Percentiles rank a stretch among this genome's conserved stretches.
Conservation (phyloP, 2,888 invertebrate genomes). For the Cyclophora albipunctata region DNA sequence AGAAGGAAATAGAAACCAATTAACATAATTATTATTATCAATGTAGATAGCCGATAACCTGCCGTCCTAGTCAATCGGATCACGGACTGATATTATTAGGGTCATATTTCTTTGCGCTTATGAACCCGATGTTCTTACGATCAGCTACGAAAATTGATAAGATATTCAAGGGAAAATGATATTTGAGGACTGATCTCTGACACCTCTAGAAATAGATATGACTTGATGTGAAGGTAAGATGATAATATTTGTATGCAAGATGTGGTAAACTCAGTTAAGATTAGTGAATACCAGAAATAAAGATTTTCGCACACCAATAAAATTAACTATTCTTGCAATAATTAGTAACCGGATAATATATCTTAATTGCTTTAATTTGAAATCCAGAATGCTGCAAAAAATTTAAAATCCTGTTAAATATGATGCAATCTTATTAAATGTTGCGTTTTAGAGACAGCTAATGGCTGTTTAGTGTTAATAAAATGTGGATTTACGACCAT, state of each 20-base stretch:
- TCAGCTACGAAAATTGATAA: slow-evolving; percentile 4
- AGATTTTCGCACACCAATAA: no score
- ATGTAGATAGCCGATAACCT: slow-evolving; percentile 27
- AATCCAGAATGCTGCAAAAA: neutral
- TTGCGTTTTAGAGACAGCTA: slow-evolving; percentile 22
- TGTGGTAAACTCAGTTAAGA: no score
- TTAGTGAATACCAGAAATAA: no score
- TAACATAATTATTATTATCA: slow-evolving; percentile 18
- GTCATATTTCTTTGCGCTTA: slow-evolving; percentile 18
- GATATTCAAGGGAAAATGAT: slow-evolving; percentile 3
- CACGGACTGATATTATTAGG: slow-evolving; percentile 22
- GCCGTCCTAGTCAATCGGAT: slow-evolving; percentile 20
- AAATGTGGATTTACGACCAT: slow-evolving; percentile 35
- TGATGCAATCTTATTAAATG: slow-evolving; percentile 20
- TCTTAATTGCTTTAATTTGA: no score
- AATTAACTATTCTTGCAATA: no score
- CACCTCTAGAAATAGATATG: no score
- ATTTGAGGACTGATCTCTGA: neutral
- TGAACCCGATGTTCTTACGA: slow-evolving; percentile 6
- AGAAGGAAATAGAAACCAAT: slow-evolving; percentile 19
- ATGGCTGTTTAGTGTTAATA: slow-evolving; percentile 29
- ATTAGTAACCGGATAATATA: no score
- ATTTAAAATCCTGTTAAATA: slow-evolving; percentile 2
- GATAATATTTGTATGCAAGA: neutral
- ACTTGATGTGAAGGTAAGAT: no score